Conservation (phyloP, 2,797 vertebrate species). For the Babyrousa celebensis region DNA sequence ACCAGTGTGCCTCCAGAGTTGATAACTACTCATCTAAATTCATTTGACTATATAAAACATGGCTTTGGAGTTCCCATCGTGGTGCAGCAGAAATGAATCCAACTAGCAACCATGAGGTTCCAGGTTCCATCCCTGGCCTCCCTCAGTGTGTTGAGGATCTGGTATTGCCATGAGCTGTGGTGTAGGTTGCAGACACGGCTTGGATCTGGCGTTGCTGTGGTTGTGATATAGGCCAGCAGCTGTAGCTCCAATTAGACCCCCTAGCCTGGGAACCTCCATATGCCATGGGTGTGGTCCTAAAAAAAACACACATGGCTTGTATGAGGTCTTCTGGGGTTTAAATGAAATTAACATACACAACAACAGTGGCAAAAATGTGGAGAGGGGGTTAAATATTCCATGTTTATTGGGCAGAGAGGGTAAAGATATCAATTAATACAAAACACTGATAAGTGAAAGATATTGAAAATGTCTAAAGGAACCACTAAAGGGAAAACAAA, state of each 20-base stretch:
- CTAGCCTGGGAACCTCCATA: too few species aligned
- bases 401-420: neutral
- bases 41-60: neutral
- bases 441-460: neutral
- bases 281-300: too few species aligned
- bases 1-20: neutral
- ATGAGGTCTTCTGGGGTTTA: neutral
- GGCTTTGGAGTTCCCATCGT: too few species aligned
- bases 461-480: neutral
- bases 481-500: neutral
- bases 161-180: too few species aligned
- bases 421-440: neutral
- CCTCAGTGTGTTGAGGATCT: too few species aligned
- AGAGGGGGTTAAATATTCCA: neutral
- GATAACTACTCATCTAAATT: neutral
- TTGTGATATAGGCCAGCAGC: too few species aligned
- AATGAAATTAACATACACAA: neutral
- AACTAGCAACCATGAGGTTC: too few species aligned
- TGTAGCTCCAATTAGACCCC: too few species aligned
- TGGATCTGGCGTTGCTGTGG: too few species aligned
- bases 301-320: neutral
- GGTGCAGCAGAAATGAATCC: too few species aligned
- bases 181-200: too few species aligned
- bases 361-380: neutral
- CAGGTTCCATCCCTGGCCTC: too few species aligned